Evolutionary conservation across 2,888 invertebrate genomes (phyloP).

Genomic region (Tenodera sinensis): DNA sequence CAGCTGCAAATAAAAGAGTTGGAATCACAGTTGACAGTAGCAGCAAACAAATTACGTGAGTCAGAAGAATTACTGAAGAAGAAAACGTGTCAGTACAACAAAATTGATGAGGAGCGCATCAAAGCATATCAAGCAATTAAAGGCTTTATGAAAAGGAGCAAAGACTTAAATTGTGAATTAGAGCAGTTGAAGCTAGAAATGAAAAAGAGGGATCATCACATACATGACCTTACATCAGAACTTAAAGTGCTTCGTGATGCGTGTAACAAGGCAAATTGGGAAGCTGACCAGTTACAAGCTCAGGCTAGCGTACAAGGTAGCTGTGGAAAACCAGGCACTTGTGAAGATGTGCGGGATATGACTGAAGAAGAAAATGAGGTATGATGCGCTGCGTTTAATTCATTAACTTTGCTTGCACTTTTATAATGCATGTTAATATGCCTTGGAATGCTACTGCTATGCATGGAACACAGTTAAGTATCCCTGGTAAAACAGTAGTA

Average conservation of each 20-base stretch:
- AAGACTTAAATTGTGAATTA: conserved; percentile 49
- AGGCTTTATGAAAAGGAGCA: conserved; percentile 54
- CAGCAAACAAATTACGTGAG: conserved; percentile 21
- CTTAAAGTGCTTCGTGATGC: conserved; percentile 34
- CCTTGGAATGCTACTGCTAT: neutral
- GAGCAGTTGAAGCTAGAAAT: conserved; percentile 39
- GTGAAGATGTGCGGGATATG: conserved; percentile 36
- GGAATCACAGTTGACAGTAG: neutral
- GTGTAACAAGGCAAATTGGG: conserved; percentile 37
- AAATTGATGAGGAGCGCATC: conserved; percentile 44
- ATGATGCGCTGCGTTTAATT: conserved; percentile 4
- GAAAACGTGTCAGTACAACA: conserved; percentile 4
- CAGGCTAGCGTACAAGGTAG: conserved; percentile 13
- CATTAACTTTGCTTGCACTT: neutral
- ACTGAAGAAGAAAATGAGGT: conserved; percentile 39
- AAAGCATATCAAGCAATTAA: conserved; percentile 58
- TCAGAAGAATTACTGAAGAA: conserved; percentile 29
- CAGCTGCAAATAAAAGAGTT: neutral
- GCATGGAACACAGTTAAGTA: neutral
- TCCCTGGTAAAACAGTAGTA: too few relatives aligned
- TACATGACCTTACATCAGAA: conserved; percentile 34
- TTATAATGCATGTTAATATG: neutral
- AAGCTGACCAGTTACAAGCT: conserved; percentile 25
- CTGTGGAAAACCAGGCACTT: conserved; percentile 14
- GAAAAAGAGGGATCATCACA: conserved; percentile 40